Percentiles rank a stretch among this genome's conserved stretches.
phyloP scores from a whole-genome alignment of 1,140 invertebrate species.

The Adoxophyes honmai region DNA sequence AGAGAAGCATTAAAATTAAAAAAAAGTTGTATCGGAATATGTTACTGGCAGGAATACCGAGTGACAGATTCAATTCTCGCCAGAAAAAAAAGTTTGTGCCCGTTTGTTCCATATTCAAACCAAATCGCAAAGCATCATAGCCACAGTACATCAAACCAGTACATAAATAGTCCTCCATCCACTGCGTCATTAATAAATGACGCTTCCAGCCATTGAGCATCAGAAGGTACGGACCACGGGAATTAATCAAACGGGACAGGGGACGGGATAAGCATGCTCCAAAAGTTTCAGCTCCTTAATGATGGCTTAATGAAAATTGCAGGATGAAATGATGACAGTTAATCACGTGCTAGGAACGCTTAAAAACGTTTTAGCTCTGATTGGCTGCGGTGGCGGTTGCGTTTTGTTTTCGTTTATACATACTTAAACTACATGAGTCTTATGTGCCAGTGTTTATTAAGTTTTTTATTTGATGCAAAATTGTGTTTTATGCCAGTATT shows the following conservation, averaged over 20 bases:
- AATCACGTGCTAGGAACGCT: conserved; percentile 27
- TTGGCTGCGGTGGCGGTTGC: background rate
- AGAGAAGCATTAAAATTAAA: no score
- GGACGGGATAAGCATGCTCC: conserved; percentile 29
- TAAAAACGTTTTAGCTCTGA: conserved; percentile 15
- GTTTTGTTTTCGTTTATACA: background rate
- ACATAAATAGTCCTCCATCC: background rate
- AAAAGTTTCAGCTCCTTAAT: conserved; percentile 39
- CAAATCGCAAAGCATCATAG: background rate
- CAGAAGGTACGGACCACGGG: conserved; percentile 13
- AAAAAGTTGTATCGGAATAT: no score
- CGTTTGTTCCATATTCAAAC: background rate
- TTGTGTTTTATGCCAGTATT: no score
- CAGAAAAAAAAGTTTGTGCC: no score
- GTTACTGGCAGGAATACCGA: background rate
- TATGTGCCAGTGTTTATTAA: no score
- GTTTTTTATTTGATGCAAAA: no score
- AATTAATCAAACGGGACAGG: conserved; percentile 27
- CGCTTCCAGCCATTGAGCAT: conserved; percentile 5
- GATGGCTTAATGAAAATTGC: conserved; percentile 49
- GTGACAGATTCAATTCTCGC: no score
- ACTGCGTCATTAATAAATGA: conserved; percentile 7
- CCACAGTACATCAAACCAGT: background rate
- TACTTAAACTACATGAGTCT: no score
- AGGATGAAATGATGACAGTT: conserved; percentile 36